These are phyloP conservation scores for Calyptomena viridis DNA, from an alignment of 2,113 vertebrate genomes.

Conservation along the genomic window DNA sequence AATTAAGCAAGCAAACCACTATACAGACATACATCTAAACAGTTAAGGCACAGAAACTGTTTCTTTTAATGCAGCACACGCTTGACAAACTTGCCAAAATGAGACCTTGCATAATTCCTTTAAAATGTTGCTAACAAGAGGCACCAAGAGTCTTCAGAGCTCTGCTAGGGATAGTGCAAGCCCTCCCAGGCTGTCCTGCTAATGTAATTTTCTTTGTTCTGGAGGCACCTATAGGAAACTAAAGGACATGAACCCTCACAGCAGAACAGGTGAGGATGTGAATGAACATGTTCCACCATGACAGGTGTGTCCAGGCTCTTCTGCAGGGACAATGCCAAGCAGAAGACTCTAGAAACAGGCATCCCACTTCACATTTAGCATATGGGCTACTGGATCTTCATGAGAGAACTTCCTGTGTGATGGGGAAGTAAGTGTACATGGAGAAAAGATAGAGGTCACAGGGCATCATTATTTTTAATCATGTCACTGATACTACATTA, in stretches of 20 bases:
- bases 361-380: accelerated
- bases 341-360: neutral
- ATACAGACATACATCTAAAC: neutral
- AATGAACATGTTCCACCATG: accelerated
- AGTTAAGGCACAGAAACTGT: neutral
- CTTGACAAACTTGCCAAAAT: neutral
- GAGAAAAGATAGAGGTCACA: neutral
- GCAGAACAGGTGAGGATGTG: too few species aligned
- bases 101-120: neutral
- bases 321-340: neutral
- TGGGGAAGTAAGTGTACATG: neutral
- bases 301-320: neutral
- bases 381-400: neutral
- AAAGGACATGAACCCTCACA: too few species aligned
- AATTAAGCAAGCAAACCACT: neutral
- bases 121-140: neutral
- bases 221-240: neutral
- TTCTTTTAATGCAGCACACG: neutral
- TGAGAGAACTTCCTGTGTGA: neutral
- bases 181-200: neutral
- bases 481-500: neutral
- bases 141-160: neutral
- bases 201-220: accelerated
- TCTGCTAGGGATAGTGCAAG: accelerated
- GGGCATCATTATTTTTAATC: neutral